Percentiles rank a stretch among this genome's conserved stretches.
Evolutionary conservation across 2,888 invertebrate genomes (phyloP).

Genomic region (Aproaerema taeniolella): DNA sequence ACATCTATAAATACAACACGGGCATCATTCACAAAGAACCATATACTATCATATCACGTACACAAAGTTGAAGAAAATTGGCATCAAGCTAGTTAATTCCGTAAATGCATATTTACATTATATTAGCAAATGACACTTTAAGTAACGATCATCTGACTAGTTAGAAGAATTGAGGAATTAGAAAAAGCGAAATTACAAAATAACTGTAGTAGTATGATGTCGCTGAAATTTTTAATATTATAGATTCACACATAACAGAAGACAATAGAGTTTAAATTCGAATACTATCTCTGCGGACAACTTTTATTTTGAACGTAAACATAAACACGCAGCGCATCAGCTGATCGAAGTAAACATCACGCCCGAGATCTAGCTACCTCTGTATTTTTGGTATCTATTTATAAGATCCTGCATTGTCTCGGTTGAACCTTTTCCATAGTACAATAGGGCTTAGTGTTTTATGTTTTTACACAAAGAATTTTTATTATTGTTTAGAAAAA

Average conservation of each 20-base stretch:
- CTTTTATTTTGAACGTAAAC: slow-evolving; percentile 12
- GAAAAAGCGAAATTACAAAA: no score
- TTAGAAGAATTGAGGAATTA: no score
- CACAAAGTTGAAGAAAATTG: not conserved
- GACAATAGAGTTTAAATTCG: no score
- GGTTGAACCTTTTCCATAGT: slow-evolving; percentile 5
- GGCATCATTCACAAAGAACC: not conserved
- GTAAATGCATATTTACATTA: no score
- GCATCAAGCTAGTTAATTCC: no score
- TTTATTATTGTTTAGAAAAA: slow-evolving; percentile 70
- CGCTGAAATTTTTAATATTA: no score
- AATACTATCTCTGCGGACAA: no score
- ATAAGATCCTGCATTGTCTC: not conserved
- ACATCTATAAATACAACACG: slow-evolving; percentile 1
- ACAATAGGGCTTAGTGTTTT: slow-evolving; percentile 12
- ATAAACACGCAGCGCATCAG: slow-evolving; percentile 44
- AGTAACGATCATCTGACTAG: no score
- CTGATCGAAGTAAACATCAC: slow-evolving; percentile 64
- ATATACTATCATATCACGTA: not conserved
- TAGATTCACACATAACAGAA: no score
- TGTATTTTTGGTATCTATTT: no score
- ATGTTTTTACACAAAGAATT: slow-evolving; percentile 40
- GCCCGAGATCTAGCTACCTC: slow-evolving; percentile 27
- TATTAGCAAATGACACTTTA: no score
- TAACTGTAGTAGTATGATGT: no score